Percentiles rank a stretch among this genome's conserved stretches.
Conservation (phyloP, 2,888 invertebrate genomes). For the Drosophila limbata region DNA sequence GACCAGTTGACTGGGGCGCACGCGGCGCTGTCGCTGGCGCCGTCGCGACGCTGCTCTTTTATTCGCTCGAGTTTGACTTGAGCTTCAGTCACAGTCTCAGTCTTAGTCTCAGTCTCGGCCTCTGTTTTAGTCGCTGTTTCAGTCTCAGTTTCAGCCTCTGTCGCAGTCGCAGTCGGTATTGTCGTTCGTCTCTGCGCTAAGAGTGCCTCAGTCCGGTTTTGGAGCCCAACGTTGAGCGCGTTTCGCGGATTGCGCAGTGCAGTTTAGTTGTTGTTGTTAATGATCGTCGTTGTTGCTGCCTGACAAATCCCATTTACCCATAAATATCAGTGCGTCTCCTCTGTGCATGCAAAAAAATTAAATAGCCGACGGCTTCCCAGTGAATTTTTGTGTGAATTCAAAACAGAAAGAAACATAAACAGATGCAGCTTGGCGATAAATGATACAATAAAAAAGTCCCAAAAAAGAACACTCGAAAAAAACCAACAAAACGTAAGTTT, state of each 20-base stretch:
- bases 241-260: constrained; percentile 61
- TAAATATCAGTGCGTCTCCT: constrained; percentile 55
- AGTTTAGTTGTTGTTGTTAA: constrained; percentile 28
- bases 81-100: constrained; percentile 32
- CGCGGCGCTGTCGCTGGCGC: constrained; percentile 70
- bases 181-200: constrained; percentile 54
- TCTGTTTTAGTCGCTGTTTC: constrained; percentile 55
- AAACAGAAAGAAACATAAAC: constrained; percentile 26
- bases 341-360: constrained; percentile 46
- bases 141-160: constrained; percentile 40
- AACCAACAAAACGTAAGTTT: constrained; percentile 45
- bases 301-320: constrained; percentile 49
- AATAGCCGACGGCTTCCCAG: constrained; percentile 67
- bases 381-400: constrained; percentile 49
- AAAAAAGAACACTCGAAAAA: constrained; percentile 2
- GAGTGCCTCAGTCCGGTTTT: constrained; percentile 83
- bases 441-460: constrained; percentile 7
- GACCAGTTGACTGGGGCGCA: constrained; percentile 57
- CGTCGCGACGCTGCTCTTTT: constrained; percentile 39
- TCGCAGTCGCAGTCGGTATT: constrained; percentile 61
- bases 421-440: constrained; percentile 42
- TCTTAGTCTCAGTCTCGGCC: constrained; percentile 43
- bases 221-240: constrained; percentile 77
- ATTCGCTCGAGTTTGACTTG: constrained; percentile 44
- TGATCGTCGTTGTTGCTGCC: constrained; percentile 30